Evolutionary conservation across 2,113 vertebrate species (phyloP).

Genomic region (Chloropsis hardwickii): DNA sequence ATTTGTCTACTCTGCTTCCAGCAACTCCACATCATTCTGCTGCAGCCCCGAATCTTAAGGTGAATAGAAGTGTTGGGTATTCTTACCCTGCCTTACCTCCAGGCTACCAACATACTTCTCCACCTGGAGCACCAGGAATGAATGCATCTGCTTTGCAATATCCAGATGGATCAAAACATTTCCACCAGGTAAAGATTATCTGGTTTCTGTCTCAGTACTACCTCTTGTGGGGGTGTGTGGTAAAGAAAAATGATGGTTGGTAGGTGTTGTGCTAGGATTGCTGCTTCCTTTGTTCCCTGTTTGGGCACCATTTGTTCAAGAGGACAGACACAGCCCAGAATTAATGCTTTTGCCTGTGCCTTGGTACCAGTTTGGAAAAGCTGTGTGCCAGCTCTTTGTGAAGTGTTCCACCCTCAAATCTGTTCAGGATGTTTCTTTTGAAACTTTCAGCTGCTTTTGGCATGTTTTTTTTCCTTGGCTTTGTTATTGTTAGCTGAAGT

Average conservation of each 20-base stretch:
- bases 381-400: background rate
- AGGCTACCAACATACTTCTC: conserved; percentile 83
- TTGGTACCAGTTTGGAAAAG: background rate
- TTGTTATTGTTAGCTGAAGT: background rate
- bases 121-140: conserved; percentile 66
- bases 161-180: conserved; percentile 77
- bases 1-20: conserved; percentile 57
- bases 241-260: background rate
- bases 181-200: conserved; percentile 80
- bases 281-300: background rate
- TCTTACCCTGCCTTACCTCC: conserved; percentile 88
- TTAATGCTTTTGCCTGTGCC: background rate
- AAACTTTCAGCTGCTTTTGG: background rate
- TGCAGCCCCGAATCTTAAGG: conserved; percentile 71
- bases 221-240: rapidly evolving
- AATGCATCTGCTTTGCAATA: conserved; percentile 80
- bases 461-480: background rate
- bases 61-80: conserved; percentile 79
- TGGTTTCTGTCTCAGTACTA: background rate
- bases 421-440: background rate
- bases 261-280: background rate
- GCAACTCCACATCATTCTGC: conserved; percentile 70
- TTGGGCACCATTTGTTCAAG: background rate
- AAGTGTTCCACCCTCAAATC: background rate
- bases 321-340: background rate